Base-by-base conservation (phyloP, 2,888 invertebrate genomes). In the Plemyria rubiginata region DNA sequence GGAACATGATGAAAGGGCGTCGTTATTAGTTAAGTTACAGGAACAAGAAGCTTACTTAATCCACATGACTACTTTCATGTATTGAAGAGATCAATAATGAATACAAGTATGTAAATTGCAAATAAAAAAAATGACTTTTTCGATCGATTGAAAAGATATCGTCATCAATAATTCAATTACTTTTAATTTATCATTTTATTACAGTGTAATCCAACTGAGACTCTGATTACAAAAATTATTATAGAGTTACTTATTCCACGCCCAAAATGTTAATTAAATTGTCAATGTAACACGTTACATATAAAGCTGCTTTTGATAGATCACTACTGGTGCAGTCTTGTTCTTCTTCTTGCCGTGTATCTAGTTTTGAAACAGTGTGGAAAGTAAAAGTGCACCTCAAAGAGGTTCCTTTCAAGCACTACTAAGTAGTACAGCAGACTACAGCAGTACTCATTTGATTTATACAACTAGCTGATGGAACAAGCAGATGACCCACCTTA, bases 261-360 rank as follows among this genome's bases (percentile, higher is more conserved):
- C 73, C 72, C 68, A 56, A 70, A 69, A 76, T 74, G 68, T 70
- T 70, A 80, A 76, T 78, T 68, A 74, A 48, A n/a, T 28, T 48
- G 28, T 48, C 12, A 48, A n/a, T 48, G 28, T 28, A 48, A 48
- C 48, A 28, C 22, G n/a, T 28, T n/a, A 45, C 8, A 2, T 43
- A 45, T 45, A 11, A 45, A 45, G 45, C n/a, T 16, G 11, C 9
- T 45, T 45, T 45, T 45, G 45, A 16, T 9, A 45, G 45, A 11
- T 45, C 36, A 38, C 36, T 38, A 22, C 22, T 2, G 22, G n/a
- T n/a, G n/a, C n/a, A n/a, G n/a, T n/a, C n/a, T n/a, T 22, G 2
- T 22, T 22, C 22, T 22, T 22, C 22, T 22, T 22, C 3, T 22
- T 22, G 22, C 1, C 22, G 22, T 22, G 22, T 22, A n/a, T n/a